phyloP scores from a whole-genome alignment of 2,888 invertebrate genomes.

The Periphyllus acericola region DNA sequence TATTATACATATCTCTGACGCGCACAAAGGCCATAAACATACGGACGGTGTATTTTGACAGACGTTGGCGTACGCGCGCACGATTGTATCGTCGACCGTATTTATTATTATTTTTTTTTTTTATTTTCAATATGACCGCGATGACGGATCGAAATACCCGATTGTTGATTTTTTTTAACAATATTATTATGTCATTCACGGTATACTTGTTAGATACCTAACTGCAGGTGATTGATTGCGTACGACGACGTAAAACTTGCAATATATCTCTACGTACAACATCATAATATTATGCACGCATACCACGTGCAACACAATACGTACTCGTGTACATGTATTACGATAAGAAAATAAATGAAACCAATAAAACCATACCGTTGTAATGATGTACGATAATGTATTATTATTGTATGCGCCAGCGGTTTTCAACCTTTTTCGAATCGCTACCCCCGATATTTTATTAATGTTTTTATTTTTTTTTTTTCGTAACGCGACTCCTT shows the following conservation, averaged over 20 bases:
- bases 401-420: too few species aligned
- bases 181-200: background rate
- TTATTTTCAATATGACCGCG: background rate
- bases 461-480: too few species aligned
- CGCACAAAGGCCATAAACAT: background rate
- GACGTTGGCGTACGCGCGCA: background rate
- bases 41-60: background rate
- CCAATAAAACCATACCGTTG: too few species aligned
- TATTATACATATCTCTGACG: background rate
- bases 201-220: background rate
- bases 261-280: too few species aligned
- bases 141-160: background rate
- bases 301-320: too few species aligned
- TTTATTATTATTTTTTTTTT: too few species aligned
- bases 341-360: too few species aligned
- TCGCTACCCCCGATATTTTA: too few species aligned
- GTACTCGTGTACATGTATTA: too few species aligned
- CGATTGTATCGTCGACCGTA: background rate
- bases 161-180: background rate
- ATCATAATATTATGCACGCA: background rate
- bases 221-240: background rate
- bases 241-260: background rate
- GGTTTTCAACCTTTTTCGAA: too few species aligned
- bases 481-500: too few species aligned
- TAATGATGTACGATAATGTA: too few species aligned